Conservation (phyloP, 1,140 invertebrate genomes). For the Coenobita brevimanus region DNA sequence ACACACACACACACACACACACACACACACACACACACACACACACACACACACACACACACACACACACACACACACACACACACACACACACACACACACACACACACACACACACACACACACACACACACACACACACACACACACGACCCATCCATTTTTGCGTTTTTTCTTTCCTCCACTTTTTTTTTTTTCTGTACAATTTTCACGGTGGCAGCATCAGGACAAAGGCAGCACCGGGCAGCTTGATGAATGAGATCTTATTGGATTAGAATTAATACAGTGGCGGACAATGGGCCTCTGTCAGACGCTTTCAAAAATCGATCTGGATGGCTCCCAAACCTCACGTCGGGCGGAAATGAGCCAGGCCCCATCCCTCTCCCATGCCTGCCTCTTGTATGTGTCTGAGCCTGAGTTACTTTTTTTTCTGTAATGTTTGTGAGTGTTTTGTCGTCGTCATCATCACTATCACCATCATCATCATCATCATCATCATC, state of each 20-base stretch:
- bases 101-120: slow-evolving; percentile 2
- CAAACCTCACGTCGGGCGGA: slow-evolving; percentile 43
- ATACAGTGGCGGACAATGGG: slow-evolving; percentile 61
- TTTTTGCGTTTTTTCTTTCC: slow-evolving; percentile 44
- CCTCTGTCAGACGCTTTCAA: slow-evolving; percentile 57
- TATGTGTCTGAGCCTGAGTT: background rate
- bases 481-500: no score
- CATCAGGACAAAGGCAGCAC: slow-evolving; percentile 40
- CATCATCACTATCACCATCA: no score
- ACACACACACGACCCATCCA: slow-evolving; percentile 22
- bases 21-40: no score
- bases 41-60: no score
- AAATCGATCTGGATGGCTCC: slow-evolving; percentile 57
- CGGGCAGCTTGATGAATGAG: slow-evolving; percentile 60
- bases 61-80: no score
- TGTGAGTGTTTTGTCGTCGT: no score
- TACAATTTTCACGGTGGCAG: slow-evolving; percentile 54
- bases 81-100: background rate
- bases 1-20: no score
- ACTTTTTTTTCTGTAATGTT: no score
- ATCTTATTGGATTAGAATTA: slow-evolving; percentile 66
- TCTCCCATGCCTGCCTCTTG: no score
- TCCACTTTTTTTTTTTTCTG: slow-evolving; percentile 52
- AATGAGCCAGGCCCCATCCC: no score
- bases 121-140: background rate